These are phyloP conservation scores for Crotalus viridis DNA, from an alignment of 2,113 vertebrate genomes.

Conservation along the genomic window DNA sequence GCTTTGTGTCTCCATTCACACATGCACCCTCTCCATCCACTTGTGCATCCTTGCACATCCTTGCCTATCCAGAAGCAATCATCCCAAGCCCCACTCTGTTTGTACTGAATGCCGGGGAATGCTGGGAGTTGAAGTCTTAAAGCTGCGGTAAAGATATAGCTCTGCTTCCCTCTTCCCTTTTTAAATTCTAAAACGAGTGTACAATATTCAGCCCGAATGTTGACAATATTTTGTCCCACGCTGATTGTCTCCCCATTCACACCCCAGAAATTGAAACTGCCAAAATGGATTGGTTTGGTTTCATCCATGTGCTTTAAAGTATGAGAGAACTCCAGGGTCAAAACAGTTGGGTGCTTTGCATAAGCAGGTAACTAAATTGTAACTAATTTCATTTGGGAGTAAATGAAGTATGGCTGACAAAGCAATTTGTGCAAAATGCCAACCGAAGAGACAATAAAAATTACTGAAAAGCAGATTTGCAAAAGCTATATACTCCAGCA, in stretches of 20 bases:
- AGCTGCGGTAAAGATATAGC: background rate
- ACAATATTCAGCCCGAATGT: background rate
- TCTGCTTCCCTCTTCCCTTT: background rate
- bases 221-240: background rate
- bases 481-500: background rate
- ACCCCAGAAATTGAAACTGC: background rate
- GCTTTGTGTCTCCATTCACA: background rate
- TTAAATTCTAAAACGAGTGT: background rate
- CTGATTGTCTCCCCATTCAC: background rate
- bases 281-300: background rate
- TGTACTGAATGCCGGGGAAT: background rate
- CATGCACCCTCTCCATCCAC: background rate
- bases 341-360: background rate
- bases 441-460: background rate
- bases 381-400: background rate
- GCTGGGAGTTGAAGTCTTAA: background rate
- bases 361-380: background rate
- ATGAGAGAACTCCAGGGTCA: background rate
- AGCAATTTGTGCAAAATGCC: background rate
- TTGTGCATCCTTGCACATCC: background rate
- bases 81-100: background rate
- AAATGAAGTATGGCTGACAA: background rate
- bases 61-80: background rate
- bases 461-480: background rate
- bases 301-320: background rate